Base-by-base conservation (phyloP, 2,888 invertebrate species). In the Drosophila yooni region DNA sequence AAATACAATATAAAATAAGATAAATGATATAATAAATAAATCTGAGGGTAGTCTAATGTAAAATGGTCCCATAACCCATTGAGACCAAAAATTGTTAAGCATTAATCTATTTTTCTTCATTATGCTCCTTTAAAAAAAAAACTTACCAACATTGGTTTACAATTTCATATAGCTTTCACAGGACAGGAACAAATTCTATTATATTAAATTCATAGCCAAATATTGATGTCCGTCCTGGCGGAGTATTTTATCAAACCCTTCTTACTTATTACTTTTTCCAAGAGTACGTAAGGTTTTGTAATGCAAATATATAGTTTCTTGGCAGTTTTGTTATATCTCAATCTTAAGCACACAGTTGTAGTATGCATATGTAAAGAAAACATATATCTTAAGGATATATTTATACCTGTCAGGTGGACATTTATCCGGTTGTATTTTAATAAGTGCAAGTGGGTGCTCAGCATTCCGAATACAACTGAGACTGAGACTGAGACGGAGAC, bases 391-490 rank as follows among this genome's bases (percentile, higher is more conserved):
- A 11, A 15, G 36, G 54, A 54, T 27, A 54, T 36, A 38, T 56
- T 56, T 15, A 27, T 56, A 29, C 15, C n/a, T 31, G 25, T 43
- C 31, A 43, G 40, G 57, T 57, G 31, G 15, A 10, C 43, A 57
- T 57, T 57, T 15, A 57, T 31, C 21, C 21, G 15, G 43, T 25
- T n/a, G 13, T 31, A 43, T 43, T 57, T 57, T 57, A 57, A 43
- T 57, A 57, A 57, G 38, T 38, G 29, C 21, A 13, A 31, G 15
- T 40, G 43, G 43, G 15, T 43, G 57, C 43, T 65, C 38, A 46
- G 34, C 50, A 38, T 51, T 21, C 25, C 48, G 27, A 48, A 59
- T n/a, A 27, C 10, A 52, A 40, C 29, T 48, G 67, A 52, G 52
- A 40, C 21, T 21, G 67, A 52, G 52, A 40, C 48, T 54, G 13